These are phyloP conservation scores for Ictalurus punctatus DNA, from an alignment of 2,113 vertebrate species.

Conservation along the genomic window DNA sequence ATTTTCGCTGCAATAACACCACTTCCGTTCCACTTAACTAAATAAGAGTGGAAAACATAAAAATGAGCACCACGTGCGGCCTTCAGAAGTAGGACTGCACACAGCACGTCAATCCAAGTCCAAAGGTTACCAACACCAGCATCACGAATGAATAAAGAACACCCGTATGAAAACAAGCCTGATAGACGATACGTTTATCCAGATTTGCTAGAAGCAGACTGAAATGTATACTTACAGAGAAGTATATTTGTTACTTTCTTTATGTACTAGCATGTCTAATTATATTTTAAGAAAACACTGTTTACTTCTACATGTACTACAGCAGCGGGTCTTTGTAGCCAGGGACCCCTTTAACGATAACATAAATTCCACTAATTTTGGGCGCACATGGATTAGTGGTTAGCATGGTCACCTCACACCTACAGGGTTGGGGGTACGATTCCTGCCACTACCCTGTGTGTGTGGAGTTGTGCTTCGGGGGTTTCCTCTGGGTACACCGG, in stretches of 20 bases:
- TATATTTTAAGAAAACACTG: background rate
- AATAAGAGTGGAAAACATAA: background rate
- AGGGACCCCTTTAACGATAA: background rate
- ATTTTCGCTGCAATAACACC: background rate
- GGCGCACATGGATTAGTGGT: too few species aligned
- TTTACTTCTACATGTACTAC: background rate
- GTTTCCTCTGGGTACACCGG: too few species aligned
- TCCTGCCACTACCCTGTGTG: too few species aligned
- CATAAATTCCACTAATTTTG: background rate
- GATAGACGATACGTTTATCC: background rate
- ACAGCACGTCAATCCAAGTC: background rate
- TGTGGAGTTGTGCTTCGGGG: too few species aligned
- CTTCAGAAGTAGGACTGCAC: background rate
- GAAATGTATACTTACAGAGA: background rate
- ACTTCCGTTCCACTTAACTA: background rate
- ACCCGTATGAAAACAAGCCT: background rate
- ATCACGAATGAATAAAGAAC: background rate
- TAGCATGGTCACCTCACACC: too few species aligned
- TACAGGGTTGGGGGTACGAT: too few species aligned
- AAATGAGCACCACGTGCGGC: background rate
- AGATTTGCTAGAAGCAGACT: background rate
- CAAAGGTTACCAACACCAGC: background rate
- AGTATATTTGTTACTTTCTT: background rate
- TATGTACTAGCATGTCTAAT: background rate
- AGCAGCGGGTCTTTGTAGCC: background rate